Percentiles rank a stretch among this genome's conserved stretches.
phyloP scores from a whole-genome alignment of 2,888 invertebrate genomes.

The Phengaris arion region DNA sequence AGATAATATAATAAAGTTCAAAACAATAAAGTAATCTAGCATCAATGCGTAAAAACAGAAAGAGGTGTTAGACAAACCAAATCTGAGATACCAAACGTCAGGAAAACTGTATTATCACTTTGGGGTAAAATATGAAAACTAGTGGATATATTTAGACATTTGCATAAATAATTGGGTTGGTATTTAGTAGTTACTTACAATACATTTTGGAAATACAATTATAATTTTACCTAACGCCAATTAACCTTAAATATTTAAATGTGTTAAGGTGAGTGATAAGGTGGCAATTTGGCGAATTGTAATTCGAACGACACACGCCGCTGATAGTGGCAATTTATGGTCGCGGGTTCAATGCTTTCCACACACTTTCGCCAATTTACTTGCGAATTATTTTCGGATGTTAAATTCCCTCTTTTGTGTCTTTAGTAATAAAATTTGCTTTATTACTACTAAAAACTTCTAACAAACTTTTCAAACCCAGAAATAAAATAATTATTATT shows the following conservation, averaged over 20 bases:
- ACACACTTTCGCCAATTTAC: neutral
- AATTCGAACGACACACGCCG: constrained; percentile 8
- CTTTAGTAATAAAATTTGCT: neutral
- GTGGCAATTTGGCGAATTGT: constrained; percentile 15
- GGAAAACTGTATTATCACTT: too few relatives aligned
- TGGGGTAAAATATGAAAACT: too few relatives aligned
- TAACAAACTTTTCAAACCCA: too few relatives aligned
- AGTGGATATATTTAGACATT: too few relatives aligned
- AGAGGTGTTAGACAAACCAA: too few relatives aligned
- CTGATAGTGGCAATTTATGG: constrained; percentile 17
- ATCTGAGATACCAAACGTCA: too few relatives aligned
- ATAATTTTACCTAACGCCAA: constrained; percentile 14
- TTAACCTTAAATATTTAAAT: constrained; percentile 29
- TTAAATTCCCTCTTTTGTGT: neutral
- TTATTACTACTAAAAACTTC: neutral
- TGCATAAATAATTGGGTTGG: neutral
- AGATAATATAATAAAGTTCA: too few relatives aligned
- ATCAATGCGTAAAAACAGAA: too few relatives aligned
- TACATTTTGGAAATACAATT: constrained; percentile 13
- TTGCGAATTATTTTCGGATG: neutral
- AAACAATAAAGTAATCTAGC: too few relatives aligned
- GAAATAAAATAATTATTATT: neutral
- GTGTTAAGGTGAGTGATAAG: constrained; percentile 28
- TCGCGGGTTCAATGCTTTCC: constrained; percentile 25
- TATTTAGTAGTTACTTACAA: neutral